Conservation (phyloP, 2,797 vertebrate genomes). For the Pampus argenteus region DNA sequence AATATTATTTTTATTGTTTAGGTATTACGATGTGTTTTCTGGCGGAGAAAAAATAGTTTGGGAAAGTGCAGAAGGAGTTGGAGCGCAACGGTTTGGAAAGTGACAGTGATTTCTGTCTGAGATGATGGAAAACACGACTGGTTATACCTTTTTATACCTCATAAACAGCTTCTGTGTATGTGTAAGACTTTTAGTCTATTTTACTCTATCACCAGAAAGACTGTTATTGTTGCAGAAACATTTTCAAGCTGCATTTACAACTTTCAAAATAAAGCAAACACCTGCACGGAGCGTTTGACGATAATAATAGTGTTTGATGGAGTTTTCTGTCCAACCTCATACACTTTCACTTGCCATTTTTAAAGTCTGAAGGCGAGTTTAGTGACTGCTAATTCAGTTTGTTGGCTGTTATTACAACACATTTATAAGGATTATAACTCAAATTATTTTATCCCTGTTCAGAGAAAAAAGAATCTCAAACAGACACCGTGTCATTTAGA, state of each 20-base stretch:
- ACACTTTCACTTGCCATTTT: slow-evolving; percentile 11
- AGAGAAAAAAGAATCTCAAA: too few relatives aligned
- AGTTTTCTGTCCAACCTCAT: neutral
- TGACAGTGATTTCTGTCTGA: slow-evolving; percentile 9
- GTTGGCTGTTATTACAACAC: neutral
- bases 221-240: slow-evolving; percentile 12
- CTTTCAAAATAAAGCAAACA: neutral
- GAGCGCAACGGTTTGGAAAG: slow-evolving; percentile 7
- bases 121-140: neutral
- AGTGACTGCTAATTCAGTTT: neutral
- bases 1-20: slow-evolving; percentile 6
- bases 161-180: neutral
- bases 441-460: neutral
- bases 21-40: neutral
- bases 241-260: slow-evolving; percentile 22
- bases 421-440: neutral
- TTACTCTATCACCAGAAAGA: slow-evolving; percentile 11
- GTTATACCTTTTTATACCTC: slow-evolving; percentile 17
- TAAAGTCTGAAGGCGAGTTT: neutral
- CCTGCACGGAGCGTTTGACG: neutral
- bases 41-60: slow-evolving; percentile 2
- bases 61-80: neutral
- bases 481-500: neutral
- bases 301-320: neutral
- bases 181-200: slow-evolving; percentile 21